phyloP scores from a whole-genome alignment of 2,113 vertebrate genomes.

The Chionodraco myersi region DNA sequence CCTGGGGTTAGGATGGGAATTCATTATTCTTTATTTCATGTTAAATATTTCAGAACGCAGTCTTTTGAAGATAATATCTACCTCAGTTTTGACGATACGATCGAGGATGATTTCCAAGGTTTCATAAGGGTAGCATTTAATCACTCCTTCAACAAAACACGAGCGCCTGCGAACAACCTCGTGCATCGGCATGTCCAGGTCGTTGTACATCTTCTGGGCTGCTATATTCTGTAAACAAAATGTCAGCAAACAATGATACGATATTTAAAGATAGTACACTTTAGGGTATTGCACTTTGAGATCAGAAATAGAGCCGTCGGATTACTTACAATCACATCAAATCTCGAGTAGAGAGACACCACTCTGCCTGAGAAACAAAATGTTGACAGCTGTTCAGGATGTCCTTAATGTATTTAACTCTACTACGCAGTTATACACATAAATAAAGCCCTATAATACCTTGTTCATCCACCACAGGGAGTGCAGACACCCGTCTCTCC shows the following conservation, averaged over 20 bases:
- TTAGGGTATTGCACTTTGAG: neutral
- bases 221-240: slow-evolving; percentile 84
- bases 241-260: neutral
- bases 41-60: neutral
- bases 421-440: neutral
- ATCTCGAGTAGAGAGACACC: slow-evolving; percentile 94
- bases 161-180: slow-evolving; percentile 86
- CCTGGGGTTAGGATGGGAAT: slow-evolving; percentile 79
- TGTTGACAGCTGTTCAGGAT: neutral
- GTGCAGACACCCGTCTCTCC: slow-evolving; percentile 91
- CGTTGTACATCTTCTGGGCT: slow-evolving; percentile 93
- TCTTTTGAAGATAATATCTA: slow-evolving; percentile 44
- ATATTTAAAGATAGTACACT: neutral
- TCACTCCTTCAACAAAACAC: slow-evolving; percentile 89
- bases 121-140: slow-evolving; percentile 91
- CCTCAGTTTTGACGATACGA: slow-evolving; percentile 91
- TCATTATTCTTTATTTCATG: rapidly evolving
- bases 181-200: slow-evolving; percentile 90
- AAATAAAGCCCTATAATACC: slow-evolving; percentile 74
- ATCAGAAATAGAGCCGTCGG: neutral
- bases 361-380: slow-evolving; percentile 86
- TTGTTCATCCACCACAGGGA: slow-evolving; percentile 90
- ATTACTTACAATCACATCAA: slow-evolving; percentile 96
- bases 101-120: slow-evolving; percentile 89
- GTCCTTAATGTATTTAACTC: neutral